Base-by-base conservation (phyloP, 1,140 invertebrate species). In the Aphelenchoides besseyi region DNA sequence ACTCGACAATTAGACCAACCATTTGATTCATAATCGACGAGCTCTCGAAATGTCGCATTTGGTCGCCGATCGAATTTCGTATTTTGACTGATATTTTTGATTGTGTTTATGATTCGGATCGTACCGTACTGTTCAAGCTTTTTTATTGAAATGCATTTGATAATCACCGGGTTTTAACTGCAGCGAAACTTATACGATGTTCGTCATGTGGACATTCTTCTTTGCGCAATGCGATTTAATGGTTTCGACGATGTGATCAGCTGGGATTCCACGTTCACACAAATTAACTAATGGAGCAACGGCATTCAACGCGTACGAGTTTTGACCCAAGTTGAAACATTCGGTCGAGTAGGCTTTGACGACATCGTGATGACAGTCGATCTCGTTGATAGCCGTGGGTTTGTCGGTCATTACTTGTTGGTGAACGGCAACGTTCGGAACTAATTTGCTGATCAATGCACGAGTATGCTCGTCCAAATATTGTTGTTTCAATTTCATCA, bases 271-370 rank as follows among this genome's bases (percentile, higher is more conserved):
- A 12, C 23, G 26, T 8, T 59, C 55, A 33, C 55, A 59, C 18
- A 59, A 59, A 33, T 59, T 59, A 33, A 8, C 23, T 28, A 59
- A 33, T 8, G 55, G 55, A 8, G 5, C 55, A 33, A 18, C 55
- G 18, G 18, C 55, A 33, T 59, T 59, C 55, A 59, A 8, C 26
- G 55, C 55, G 18, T 59, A 59, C 5, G 55, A 59, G 18, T 59
- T 59, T 5, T 18, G 55, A 33, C 55, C 55, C 1, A 71, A n/a
- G 3, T 70, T 70, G 37, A 70, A 70, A 32, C 63, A 66, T 12
- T 37, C 16, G 12, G 30, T 29, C 1, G 1, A 2, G 3, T 36
- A 66, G 32, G 30, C 30, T 0, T 16, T 66, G 12, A 66, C 36
- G 16, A 66, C 63, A 12, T 66, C 36, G 23, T 37, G 48, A 53